Evolutionary conservation across 2,888 invertebrate genomes (phyloP).

Genomic region (Acanthosepion pharaonis): DNA sequence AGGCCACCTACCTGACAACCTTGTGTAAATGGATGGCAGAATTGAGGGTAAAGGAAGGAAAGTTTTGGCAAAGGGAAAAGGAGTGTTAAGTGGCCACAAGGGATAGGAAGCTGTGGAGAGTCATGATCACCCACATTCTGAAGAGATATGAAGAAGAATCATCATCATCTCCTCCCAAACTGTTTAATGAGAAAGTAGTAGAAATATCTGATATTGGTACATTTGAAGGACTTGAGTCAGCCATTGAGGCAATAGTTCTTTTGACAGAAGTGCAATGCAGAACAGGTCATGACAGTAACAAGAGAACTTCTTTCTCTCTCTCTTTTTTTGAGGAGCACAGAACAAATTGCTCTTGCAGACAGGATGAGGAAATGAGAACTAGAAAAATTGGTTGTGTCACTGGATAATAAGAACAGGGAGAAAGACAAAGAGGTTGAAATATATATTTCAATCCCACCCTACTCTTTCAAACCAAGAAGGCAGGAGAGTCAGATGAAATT

Average conservation of each 20-base stretch:
- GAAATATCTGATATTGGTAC: background rate
- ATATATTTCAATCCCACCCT: background rate
- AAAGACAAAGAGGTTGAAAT: background rate
- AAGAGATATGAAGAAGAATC: no score
- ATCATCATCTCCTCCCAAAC: background rate
- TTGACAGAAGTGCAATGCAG: background rate
- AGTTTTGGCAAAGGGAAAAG: no score
- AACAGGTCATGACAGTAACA: constrained; percentile 4
- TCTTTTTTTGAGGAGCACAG: background rate
- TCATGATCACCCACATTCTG: no score
- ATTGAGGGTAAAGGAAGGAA: no score
- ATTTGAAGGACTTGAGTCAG: constrained; percentile 5
- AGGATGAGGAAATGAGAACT: constrained; percentile 10
- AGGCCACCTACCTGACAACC: no score
- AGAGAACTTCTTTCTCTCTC: background rate
- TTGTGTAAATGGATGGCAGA: no score
- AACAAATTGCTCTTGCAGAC: background rate
- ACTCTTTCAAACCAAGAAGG: background rate
- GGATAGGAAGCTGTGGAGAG: no score
- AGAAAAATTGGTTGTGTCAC: background rate
- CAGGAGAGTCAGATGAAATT: background rate
- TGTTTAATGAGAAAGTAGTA: background rate
- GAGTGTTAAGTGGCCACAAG: no score
- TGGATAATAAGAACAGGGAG: background rate
- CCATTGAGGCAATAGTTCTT: background rate